Evolutionary conservation across 2,797 vertebrate genomes (phyloP).

Genomic region (Chromis chromis): DNA sequence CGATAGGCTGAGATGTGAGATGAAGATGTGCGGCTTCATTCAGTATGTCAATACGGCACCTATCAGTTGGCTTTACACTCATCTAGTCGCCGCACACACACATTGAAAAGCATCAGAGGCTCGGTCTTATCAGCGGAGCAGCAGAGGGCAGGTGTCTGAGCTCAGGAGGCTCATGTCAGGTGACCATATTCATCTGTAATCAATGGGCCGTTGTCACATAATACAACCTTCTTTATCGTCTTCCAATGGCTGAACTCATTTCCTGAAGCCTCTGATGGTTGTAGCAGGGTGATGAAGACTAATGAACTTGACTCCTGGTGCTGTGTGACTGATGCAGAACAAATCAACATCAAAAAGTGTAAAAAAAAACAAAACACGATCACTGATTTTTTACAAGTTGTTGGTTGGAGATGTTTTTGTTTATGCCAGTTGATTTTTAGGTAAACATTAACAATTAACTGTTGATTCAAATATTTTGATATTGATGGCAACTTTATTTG

Average conservation of each 20-base stretch:
- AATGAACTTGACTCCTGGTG: conserved; percentile 30
- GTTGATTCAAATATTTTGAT: neutral
- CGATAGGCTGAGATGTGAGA: conserved; percentile 43
- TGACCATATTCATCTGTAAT: conserved; percentile 59
- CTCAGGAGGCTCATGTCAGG: conserved; percentile 51
- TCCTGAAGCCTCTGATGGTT: conserved; percentile 39
- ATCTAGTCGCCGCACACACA: conserved; percentile 19
- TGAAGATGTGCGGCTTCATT: conserved; percentile 43
- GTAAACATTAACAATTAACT: no score
- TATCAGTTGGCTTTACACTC: conserved; percentile 38
- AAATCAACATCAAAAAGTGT: neutral
- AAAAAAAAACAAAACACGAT: neutral
- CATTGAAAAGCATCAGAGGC: conserved; percentile 10
- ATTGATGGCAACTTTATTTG: neutral
- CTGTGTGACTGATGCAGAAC: neutral
- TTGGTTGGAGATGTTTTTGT: no score
- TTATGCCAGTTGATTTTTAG: no score
- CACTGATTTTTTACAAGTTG: no score
- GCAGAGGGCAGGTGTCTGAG: conserved; percentile 64
- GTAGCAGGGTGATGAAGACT: conserved; percentile 30
- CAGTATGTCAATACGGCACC: conserved; percentile 67
- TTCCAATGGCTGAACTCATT: conserved; percentile 40
- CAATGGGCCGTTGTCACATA: conserved; percentile 51
- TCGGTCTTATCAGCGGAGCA: conserved; percentile 68
- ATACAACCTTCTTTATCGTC: conserved; percentile 42